A percentile compares a stretch with the other conserved stretches of the same genome.
Evolutionary conservation across 2,113 vertebrate genomes (phyloP).

Genomic region (Electrona antarctica): DNA sequence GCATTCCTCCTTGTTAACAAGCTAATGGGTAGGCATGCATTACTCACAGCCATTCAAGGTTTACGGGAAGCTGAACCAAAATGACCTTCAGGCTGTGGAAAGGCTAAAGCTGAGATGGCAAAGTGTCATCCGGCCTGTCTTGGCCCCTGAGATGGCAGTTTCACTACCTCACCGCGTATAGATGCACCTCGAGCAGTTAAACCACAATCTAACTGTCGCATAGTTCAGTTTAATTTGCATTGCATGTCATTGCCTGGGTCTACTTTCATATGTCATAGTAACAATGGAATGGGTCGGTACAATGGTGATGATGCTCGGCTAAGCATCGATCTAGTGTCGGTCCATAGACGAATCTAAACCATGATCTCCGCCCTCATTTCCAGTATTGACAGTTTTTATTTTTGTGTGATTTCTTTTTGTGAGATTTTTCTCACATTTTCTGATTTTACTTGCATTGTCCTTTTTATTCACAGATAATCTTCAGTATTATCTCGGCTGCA

Average conservation of each 20-base stretch:
- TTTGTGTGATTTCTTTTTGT: not conserved
- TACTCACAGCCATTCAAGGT: not conserved
- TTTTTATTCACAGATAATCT: conserved; percentile 82
- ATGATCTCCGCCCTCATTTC: not conserved
- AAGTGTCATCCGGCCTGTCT: not conserved
- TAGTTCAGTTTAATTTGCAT: not conserved
- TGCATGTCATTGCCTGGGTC: not conserved
- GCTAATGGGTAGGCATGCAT: conserved; percentile 10
- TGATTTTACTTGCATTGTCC: conserved; percentile 2
- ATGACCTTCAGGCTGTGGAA: not conserved
- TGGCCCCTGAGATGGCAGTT: not conserved
- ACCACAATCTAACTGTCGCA: not conserved
- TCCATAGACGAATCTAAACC: not conserved
- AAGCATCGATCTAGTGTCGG: too few relatives aligned
- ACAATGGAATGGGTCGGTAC: not conserved
- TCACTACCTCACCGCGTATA: not conserved
- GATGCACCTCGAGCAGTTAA: not conserved
- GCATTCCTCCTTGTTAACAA: not conserved
- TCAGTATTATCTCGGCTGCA: conserved; percentile 90
- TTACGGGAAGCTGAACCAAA: not conserved
- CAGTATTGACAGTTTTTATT: not conserved
- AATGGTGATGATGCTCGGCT: not conserved
- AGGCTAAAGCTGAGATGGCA: not conserved
- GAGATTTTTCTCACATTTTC: not conserved
- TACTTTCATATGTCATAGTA: not conserved